A percentile compares a stretch with the other conserved stretches of the same genome.
These are phyloP conservation scores for Anthopleura sola DNA, from an alignment of 64 coral and sea anemone species.

Conservation along the genomic window DNA sequence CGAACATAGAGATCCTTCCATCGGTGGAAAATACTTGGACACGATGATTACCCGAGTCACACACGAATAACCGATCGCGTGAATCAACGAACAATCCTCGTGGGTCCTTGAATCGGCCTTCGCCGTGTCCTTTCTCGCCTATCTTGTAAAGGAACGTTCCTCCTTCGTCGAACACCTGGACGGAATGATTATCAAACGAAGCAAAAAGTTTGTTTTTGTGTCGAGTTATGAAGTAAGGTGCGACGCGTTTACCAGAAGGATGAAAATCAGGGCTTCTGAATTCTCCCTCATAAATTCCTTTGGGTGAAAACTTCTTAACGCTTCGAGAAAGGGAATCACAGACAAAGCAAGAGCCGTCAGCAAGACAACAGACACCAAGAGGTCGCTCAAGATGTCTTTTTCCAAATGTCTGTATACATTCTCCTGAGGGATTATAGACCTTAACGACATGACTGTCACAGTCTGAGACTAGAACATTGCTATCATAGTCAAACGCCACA, in stretches of 20 bases:
- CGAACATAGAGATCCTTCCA: slow-evolving; percentile 53
- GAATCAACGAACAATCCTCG: slow-evolving; percentile 62
- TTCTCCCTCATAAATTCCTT: slow-evolving; percentile 50
- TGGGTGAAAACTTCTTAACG: slow-evolving; percentile 70
- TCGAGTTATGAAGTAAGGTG: slow-evolving; percentile 62
- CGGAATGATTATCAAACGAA: slow-evolving; percentile 53
- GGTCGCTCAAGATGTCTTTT: slow-evolving; percentile 59
- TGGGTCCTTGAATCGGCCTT: slow-evolving; percentile 61
- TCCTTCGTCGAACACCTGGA: slow-evolving; percentile 60
- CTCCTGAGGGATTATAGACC: slow-evolving; percentile 49
- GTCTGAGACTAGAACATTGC: slow-evolving; percentile 71
- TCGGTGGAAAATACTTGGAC: slow-evolving; percentile 63
- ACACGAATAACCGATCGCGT: slow-evolving; percentile 46
- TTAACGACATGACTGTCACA: slow-evolving; percentile 69
- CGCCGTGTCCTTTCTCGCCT: slow-evolving; percentile 43
- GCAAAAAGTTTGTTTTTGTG: slow-evolving; percentile 76
- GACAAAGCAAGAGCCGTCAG: slow-evolving; percentile 41
- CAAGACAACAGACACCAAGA: slow-evolving; percentile 56
- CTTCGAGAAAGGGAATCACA: slow-evolving; percentile 71
- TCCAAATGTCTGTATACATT: slow-evolving; percentile 57
- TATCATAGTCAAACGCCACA: slow-evolving; percentile 48
- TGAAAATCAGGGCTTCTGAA: slow-evolving; percentile 47
- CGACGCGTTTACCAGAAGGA: slow-evolving; percentile 27
- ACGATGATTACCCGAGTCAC: slow-evolving; percentile 83
- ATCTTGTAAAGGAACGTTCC: slow-evolving; percentile 65